A percentile compares a stretch with the other conserved stretches of the same genome.
Evolutionary conservation across 2,113 vertebrate species (phyloP).

Genomic region (Sitta europaea): DNA sequence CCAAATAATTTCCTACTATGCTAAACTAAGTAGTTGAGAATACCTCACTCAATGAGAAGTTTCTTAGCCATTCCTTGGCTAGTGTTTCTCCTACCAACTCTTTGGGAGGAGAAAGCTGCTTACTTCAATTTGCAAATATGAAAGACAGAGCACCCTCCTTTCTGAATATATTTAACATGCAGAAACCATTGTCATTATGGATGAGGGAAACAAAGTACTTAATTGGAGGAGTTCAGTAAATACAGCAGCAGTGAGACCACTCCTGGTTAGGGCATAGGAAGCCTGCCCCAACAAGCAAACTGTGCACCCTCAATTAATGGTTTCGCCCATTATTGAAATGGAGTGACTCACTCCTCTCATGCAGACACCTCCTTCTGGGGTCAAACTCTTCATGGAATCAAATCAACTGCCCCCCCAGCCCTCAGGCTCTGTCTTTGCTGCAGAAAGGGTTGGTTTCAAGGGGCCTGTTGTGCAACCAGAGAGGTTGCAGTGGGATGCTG

Average conservation of each 20-base stretch:
- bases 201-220: slow-evolving; percentile 16
- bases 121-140: background rate
- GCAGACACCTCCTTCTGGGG: background rate
- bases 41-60: background rate
- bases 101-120: background rate
- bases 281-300: slow-evolving; percentile 39
- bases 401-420: background rate
- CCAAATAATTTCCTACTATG: background rate
- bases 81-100: background rate
- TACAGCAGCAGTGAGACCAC: slow-evolving; percentile 16
- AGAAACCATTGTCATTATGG: background rate
- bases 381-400: background rate
- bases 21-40: background rate
- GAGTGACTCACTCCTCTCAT: slow-evolving; percentile 7
- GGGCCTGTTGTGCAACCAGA: background rate
- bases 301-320: slow-evolving; percentile 8
- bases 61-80: background rate
- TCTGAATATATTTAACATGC: background rate
- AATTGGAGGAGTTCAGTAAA: slow-evolving; percentile 15
- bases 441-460: background rate
- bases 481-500: background rate
- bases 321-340: background rate
- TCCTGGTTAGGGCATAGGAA: background rate
- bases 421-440: slow-evolving; percentile 5
- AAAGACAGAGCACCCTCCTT: background rate